These are phyloP conservation scores for Elegia similella DNA, from an alignment of 2,888 invertebrate species.

Conservation along the genomic window DNA sequence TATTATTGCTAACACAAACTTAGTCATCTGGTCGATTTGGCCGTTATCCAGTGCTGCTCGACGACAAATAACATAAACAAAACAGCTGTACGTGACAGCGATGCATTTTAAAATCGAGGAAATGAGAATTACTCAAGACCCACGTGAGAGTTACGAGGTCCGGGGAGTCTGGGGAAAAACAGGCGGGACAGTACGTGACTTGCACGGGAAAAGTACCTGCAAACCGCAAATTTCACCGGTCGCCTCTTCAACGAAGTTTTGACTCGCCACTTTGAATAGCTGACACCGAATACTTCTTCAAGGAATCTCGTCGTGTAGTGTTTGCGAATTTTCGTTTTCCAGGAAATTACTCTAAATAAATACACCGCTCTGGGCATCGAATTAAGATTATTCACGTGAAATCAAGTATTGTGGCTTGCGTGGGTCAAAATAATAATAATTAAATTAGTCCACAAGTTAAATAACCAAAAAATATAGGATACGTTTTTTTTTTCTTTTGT, in stretches of 20 bases:
- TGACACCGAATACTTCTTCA: slow-evolving; percentile 31
- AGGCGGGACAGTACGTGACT: slow-evolving; percentile 56
- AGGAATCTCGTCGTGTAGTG: background rate
- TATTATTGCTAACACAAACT: background rate
- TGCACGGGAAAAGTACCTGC: slow-evolving; percentile 26
- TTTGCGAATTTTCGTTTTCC: too few species aligned
- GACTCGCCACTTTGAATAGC: slow-evolving; percentile 41
- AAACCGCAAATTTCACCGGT: slow-evolving; percentile 51
- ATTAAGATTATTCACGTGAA: too few species aligned
- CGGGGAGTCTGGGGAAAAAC: slow-evolving; percentile 46
- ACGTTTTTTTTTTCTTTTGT: too few species aligned
- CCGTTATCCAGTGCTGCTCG: background rate
- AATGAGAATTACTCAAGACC: slow-evolving; percentile 44
- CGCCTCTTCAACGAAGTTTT: slow-evolving; percentile 56
- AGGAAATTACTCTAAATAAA: too few species aligned
- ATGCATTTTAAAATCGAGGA: slow-evolving; percentile 26
- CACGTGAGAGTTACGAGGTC: slow-evolving; percentile 59
- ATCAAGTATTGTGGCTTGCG: too few species aligned
- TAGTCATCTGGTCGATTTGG: slow-evolving; percentile 6
- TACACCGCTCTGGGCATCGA: too few species aligned
- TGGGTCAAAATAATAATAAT: too few species aligned
- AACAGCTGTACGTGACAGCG: slow-evolving; percentile 14
- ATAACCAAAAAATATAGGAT: too few species aligned
- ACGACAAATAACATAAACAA: slow-evolving; percentile 9
- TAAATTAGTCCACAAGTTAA: too few species aligned